Conservation (phyloP, 2,797 vertebrate genomes). For the Sebastes itinus region DNA sequence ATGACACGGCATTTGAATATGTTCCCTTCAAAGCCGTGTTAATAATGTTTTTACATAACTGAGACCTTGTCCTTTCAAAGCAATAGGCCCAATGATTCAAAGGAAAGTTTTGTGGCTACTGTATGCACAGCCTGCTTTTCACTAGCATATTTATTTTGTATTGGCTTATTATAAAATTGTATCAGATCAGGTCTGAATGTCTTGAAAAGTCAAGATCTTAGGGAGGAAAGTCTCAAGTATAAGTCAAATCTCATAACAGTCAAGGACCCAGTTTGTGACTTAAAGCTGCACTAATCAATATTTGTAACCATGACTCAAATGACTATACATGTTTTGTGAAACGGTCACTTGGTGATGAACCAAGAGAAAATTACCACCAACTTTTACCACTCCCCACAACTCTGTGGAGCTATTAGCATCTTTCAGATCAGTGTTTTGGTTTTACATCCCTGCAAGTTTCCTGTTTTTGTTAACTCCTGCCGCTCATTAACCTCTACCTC, state of each 20-base stretch:
- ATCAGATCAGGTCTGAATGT: neutral
- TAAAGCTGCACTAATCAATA: neutral
- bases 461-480: neutral
- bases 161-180: neutral
- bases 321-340: neutral
- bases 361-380: neutral
- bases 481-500: neutral
- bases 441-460: neutral
- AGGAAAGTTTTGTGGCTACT: neutral
- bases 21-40: neutral
- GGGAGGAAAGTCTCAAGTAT: neutral
- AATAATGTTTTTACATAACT: neutral
- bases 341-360: neutral
- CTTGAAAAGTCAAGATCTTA: neutral
- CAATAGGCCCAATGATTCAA: neutral
- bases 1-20: neutral
- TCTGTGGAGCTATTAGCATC: neutral
- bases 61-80: neutral
- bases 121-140: neutral
- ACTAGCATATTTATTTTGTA: neutral
- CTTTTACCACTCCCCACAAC: neutral
- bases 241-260: neutral
- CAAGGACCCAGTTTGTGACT: neutral
- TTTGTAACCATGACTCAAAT: neutral
- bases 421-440: neutral